Evolutionary conservation across 1,140 invertebrate genomes (phyloP), one percentile per base, ranked within the genome.

Genomic region (Muscidifurax raptorellus): DNA sequence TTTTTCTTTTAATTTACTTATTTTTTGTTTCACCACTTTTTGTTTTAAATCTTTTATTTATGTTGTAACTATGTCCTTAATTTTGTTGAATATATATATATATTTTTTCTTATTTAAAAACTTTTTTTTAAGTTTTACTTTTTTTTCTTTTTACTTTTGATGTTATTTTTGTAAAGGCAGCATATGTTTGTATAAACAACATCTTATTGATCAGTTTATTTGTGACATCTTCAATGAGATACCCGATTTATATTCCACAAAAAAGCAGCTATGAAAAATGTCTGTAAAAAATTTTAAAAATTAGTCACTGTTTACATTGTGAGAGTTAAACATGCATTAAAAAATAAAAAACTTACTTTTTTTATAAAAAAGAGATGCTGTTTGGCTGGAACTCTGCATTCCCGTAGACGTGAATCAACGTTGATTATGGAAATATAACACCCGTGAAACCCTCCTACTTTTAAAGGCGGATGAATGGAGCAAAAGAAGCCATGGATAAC

Each of bases 381-480:
- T 87, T 87, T 76, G 74, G 85, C 88, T 89, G 84, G 84, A 89
- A 89, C 85, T 89, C 83, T 88, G 85, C 81, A 27, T 27, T n/a
- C 12, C 67, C n/a, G 44, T 47, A 81, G 64, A 18, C 25, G 32
- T 7, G 40, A 52, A 10, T 13, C 30, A n/a, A 30, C n/a, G 5
- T 30, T 18, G 36, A 66, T 36, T 13, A 40, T 67, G 28, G 64
- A 86, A 72, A 80, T 40, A 9, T 1, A 47, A 47, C 44, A 3
- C 9, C 59, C 32, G 12, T 30, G 27, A 6, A 82, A 47, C 13
- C 12, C 4, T 76, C 30, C n/a, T n/a, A 72, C 66, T 27, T 15
- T 18, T 78, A 18, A 13, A 64, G 1, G n/a, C 64, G 80, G 36
- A 59, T 47, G 25, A 44, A 12, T 25, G 78, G 25, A 13, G 74